These are phyloP conservation scores for Lytechinus variegatus DNA, from an alignment of 35 echinoderm and acorn worm genomes.

Conservation along the genomic window DNA sequence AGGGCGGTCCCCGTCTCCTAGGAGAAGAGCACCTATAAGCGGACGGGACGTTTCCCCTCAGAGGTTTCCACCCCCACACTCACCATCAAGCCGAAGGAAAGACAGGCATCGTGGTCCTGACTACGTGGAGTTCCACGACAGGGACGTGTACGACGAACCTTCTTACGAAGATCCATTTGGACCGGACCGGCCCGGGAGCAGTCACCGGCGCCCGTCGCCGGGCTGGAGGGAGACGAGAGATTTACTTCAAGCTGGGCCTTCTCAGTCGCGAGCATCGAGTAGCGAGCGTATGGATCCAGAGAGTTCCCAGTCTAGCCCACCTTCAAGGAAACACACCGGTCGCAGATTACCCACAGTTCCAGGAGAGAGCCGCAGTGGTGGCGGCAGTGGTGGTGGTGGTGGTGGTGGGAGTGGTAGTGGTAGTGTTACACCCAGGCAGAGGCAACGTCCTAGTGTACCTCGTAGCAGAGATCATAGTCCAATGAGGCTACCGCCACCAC, in stretches of 20 bases:
- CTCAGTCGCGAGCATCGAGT: slow-evolving; percentile 60
- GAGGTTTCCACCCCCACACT: slow-evolving; percentile 51
- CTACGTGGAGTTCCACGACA: slow-evolving; percentile 59
- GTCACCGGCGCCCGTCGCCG: slow-evolving; percentile 67
- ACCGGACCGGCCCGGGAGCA: slow-evolving; percentile 51
- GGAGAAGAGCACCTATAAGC: slow-evolving; percentile 81
- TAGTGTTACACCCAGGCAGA: slow-evolving; percentile 68
- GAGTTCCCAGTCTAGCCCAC: slow-evolving; percentile 64
- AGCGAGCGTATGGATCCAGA: slow-evolving; percentile 65
- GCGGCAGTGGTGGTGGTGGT: background rate
- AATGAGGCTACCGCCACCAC: slow-evolving; percentile 60
- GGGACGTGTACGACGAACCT: slow-evolving; percentile 58
- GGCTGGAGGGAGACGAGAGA: slow-evolving; percentile 67
- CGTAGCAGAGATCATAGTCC: slow-evolving; percentile 78
- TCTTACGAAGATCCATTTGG: slow-evolving; percentile 52
- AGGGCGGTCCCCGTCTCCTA: slow-evolving; percentile 90
- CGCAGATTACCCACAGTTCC: slow-evolving; percentile 82
- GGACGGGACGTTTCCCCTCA: slow-evolving; percentile 66
- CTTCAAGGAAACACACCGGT: slow-evolving; percentile 67
- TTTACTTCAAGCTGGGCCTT: slow-evolving; percentile 51
- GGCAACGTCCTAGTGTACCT: slow-evolving; percentile 65
- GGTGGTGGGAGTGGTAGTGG: background rate
- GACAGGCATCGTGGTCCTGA: slow-evolving; percentile 55
- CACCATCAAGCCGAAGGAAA: slow-evolving; percentile 52
- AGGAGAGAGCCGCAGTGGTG: slow-evolving; percentile 56